Conservation (phyloP, 2,797 vertebrate genomes). For the Nasua narica region DNA sequence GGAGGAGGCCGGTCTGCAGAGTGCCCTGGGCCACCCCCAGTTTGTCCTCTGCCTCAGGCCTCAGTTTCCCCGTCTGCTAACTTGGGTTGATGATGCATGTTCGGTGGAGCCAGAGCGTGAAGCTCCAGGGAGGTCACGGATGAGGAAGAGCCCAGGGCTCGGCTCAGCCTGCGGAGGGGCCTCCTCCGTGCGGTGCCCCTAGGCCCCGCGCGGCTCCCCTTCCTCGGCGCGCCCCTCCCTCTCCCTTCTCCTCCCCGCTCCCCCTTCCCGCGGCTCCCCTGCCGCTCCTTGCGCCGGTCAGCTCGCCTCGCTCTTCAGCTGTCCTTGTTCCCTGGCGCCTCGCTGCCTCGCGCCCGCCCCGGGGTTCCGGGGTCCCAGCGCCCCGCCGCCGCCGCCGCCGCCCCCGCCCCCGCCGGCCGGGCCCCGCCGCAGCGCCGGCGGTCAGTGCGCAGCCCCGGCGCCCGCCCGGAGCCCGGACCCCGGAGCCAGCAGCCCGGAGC, state of each 20-base stretch:
- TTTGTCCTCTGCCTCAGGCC: neutral
- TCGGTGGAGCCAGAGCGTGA: neutral
- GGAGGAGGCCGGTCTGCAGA: neutral
- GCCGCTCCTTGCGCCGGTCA: neutral
- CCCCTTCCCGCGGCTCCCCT: neutral
- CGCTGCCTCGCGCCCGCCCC: neutral
- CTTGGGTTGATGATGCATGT: neutral
- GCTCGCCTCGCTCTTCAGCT: neutral
- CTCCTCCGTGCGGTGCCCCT: neutral
- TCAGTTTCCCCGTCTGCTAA: constrained; percentile 42
- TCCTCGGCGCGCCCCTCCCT: constrained; percentile 4
- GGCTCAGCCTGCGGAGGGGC: neutral
- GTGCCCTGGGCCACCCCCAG: neutral
- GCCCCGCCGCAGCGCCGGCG: constrained; percentile 45
- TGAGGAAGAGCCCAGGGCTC: neutral
- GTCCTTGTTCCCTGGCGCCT: neutral
- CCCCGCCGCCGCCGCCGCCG: neutral
- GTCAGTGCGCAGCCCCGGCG: constrained; percentile 52
- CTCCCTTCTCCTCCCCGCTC: neutral
- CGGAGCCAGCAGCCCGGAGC: neutral
- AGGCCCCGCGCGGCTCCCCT: neutral
- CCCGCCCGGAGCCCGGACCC: neutral
- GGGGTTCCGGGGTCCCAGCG: neutral
- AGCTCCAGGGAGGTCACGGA: neutral
- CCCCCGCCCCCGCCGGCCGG: constrained; percentile 30